phyloP scores from a whole-genome alignment of 2,113 vertebrate species.

The Chamaetylas fuelleborni region DNA sequence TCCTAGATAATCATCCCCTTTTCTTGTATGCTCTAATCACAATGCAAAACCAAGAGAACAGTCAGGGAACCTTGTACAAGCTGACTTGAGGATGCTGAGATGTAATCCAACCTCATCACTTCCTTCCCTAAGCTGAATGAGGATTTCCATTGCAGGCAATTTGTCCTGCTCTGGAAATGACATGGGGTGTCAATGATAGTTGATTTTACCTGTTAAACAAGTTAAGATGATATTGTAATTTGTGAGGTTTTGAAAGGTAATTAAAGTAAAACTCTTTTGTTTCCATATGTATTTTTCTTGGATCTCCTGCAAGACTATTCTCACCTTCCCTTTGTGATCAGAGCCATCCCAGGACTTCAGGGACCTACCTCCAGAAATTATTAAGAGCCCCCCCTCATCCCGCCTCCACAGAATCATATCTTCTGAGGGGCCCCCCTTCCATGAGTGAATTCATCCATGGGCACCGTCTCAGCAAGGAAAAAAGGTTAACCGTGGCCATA shows the following conservation, averaged over 20 bases:
- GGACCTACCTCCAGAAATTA: slow-evolving; percentile 81
- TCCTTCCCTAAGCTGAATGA: slow-evolving; percentile 5
- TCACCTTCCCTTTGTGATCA: slow-evolving; percentile 87
- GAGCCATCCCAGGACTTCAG: slow-evolving; percentile 83
- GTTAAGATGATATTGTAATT: slow-evolving; percentile 70
- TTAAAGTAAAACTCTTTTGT: slow-evolving; percentile 86
- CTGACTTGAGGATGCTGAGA: not conserved
- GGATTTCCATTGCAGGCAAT: slow-evolving; percentile 46
- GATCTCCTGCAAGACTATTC: slow-evolving; percentile 86
- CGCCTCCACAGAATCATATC: slow-evolving; percentile 80
- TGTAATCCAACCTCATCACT: slow-evolving; percentile 20
- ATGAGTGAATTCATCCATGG: slow-evolving; percentile 82
- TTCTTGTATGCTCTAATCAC: slow-evolving; percentile 24
- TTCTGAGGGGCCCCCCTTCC: slow-evolving; percentile 80
- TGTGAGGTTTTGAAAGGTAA: slow-evolving; percentile 75
- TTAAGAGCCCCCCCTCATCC: slow-evolving; percentile 80
- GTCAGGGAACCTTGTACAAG: not conserved
- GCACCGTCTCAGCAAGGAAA: slow-evolving; percentile 84
- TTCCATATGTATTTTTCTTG: slow-evolving; percentile 83
- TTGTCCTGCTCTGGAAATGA: slow-evolving; percentile 47
- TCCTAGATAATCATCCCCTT: slow-evolving; percentile 35
- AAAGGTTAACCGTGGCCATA: slow-evolving; percentile 82
- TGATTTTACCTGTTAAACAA: slow-evolving; percentile 55
- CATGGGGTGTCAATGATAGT: not conserved
- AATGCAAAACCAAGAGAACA: not conserved